Evolutionary conservation across 2,113 vertebrate genomes (phyloP).

Genomic region (Hippocampus zosterae): DNA sequence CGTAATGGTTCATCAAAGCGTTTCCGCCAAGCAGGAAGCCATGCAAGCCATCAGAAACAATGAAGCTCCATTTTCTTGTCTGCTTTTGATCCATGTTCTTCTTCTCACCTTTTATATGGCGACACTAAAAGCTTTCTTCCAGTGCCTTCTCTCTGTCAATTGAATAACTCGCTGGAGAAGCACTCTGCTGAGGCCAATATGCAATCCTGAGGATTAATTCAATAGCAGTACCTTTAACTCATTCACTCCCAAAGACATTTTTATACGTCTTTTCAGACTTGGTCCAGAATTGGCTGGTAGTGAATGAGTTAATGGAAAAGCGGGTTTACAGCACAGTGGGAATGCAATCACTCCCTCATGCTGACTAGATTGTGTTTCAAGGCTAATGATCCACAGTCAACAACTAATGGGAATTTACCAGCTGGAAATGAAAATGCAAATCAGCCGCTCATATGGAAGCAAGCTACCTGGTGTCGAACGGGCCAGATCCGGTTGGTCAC

Average conservation of each 20-base stretch:
- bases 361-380: constrained; percentile 13
- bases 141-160: constrained; percentile 35
- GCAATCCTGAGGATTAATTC: constrained; percentile 49
- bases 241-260: too few relatives aligned
- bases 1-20: constrained; percentile 25
- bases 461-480: constrained; percentile 1
- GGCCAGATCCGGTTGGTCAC: too few relatives aligned
- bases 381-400: constrained; percentile 35
- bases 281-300: too few relatives aligned
- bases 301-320: constrained; percentile 47
- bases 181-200: constrained; percentile 47
- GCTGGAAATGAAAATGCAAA: constrained; percentile 17
- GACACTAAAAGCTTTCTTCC: constrained; percentile 58
- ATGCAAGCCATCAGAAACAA: constrained; percentile 27
- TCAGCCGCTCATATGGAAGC: constrained; percentile 41
- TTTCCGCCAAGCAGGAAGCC: constrained; percentile 13
- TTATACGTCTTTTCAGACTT: too few relatives aligned
- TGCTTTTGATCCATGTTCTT: constrained; percentile 45
- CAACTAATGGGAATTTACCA: constrained; percentile 51
- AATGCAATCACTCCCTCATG: constrained; percentile 32
- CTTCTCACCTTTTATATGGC: constrained; percentile 21
- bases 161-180: constrained; percentile 57
- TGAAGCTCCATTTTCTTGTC: constrained; percentile 51
- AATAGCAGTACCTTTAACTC: constrained; percentile 50
- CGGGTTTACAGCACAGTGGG: constrained; percentile 26